A percentile compares a stretch with the other conserved stretches of the same genome.
Conservation (phyloP, 2,797 vertebrate genomes). For the Taenioides sp. region DNA sequence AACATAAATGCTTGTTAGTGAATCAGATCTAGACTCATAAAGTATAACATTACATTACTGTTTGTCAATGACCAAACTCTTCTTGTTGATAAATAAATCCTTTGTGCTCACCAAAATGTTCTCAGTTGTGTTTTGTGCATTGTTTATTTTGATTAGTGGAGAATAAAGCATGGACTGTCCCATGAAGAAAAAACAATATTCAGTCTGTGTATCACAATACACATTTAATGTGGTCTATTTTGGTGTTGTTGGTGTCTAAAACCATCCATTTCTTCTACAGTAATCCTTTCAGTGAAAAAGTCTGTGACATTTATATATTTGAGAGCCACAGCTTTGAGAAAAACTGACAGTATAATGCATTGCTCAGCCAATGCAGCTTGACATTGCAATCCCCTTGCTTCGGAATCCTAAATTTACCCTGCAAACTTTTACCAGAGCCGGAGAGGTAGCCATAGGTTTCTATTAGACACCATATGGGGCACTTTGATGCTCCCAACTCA, state of each 20-base stretch:
- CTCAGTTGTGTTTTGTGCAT: not conserved
- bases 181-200: slow-evolving; percentile 19
- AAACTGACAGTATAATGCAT: slow-evolving; percentile 60
- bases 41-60: too few relatives aligned
- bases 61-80: not conserved
- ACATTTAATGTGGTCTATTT: slow-evolving; percentile 36
- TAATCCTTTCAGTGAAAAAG: slow-evolving; percentile 64
- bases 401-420: slow-evolving; percentile 53
- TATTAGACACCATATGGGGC: slow-evolving; percentile 32
- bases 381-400: slow-evolving; percentile 65
- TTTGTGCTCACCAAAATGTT: not conserved
- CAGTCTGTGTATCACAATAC: slow-evolving; percentile 27
- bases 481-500: slow-evolving; percentile 56
- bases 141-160: not conserved
- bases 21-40: too few relatives aligned
- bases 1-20: too few relatives aligned
- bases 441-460: slow-evolving; percentile 41
- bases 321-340: slow-evolving; percentile 55
- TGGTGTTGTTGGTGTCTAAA: slow-evolving; percentile 54
- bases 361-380: slow-evolving; percentile 56
- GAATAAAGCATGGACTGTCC: slow-evolving; percentile 21
- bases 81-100: not conserved
- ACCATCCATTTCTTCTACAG: slow-evolving; percentile 56
- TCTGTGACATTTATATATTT: slow-evolving; percentile 68
- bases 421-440: slow-evolving; percentile 48